Percentiles rank a stretch among this genome's conserved stretches.
These are phyloP conservation scores for Elgonia sp. DNA, from an alignment of 2,888 invertebrate genomes.

Conservation along the genomic window DNA sequence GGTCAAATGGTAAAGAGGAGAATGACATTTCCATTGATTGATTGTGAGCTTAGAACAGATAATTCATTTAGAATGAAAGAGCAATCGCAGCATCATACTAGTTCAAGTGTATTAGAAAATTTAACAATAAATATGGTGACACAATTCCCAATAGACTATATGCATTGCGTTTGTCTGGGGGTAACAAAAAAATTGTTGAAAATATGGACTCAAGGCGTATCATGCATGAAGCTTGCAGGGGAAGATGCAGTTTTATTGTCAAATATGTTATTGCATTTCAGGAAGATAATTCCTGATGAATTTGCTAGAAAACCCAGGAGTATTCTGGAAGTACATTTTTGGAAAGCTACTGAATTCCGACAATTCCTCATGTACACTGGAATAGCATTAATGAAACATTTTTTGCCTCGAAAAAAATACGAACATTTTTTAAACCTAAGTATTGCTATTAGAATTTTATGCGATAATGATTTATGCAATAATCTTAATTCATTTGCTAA, in stretches of 20 bases:
- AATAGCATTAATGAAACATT: not conserved
- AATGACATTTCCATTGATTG: not conserved
- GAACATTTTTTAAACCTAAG: slow-evolving; percentile 77
- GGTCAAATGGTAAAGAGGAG: not conserved
- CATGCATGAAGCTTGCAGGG: not conserved
- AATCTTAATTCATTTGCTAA: slow-evolving; percentile 53
- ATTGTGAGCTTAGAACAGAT: not conserved
- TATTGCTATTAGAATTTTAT: slow-evolving; percentile 67
- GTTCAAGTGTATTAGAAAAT: not conserved
- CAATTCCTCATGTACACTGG: slow-evolving; percentile 17
- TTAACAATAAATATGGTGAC: not conserved
- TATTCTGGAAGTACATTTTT: slow-evolving; percentile 58
- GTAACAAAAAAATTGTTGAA: slow-evolving; percentile 35
- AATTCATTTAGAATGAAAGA: not conserved
- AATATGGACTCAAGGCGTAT: slow-evolving; percentile 17
- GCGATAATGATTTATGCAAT: slow-evolving; percentile 28
- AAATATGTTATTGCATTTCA: not conserved
- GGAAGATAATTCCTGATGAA: slow-evolving; percentile 29
- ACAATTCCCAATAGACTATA: not conserved
- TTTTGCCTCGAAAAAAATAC: slow-evolving; percentile 7
- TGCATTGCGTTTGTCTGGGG: slow-evolving; percentile 29
- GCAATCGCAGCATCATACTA: not conserved
- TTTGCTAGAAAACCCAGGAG: slow-evolving; percentile 39
- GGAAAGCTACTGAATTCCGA: slow-evolving; percentile 78
- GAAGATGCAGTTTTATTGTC: slow-evolving; percentile 10